Percentiles rank a stretch among this genome's conserved stretches.
These are phyloP conservation scores for Pachydiplax longipennis DNA, from an alignment of 2,888 invertebrate species.

Conservation along the genomic window DNA sequence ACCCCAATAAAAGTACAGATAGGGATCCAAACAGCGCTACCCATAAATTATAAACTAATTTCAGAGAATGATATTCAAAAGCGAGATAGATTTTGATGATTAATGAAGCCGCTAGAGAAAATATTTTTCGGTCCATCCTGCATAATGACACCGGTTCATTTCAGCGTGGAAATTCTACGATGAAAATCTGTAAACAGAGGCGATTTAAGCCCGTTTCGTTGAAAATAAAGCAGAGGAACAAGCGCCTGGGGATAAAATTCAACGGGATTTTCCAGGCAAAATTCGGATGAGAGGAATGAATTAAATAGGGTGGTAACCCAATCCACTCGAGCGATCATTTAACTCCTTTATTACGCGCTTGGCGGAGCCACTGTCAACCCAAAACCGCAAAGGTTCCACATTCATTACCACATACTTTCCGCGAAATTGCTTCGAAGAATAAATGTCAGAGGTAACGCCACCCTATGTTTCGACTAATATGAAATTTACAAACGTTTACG, in stretches of 20 bases:
- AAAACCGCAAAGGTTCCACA: not conserved
- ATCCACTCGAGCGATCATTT: not conserved
- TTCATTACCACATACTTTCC: not conserved
- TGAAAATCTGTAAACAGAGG: too few species aligned
- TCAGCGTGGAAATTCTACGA: too few species aligned
- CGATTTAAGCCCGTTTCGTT: too few species aligned
- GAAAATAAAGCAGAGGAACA: not conserved
- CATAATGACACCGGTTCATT: too few species aligned
- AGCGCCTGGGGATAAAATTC: not conserved
- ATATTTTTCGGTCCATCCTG: too few species aligned
- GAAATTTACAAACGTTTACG: not conserved
- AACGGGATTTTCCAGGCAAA: not conserved
- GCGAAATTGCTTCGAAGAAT: not conserved
- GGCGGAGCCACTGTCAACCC: not conserved
- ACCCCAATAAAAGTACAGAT: too few species aligned
- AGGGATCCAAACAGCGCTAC: too few species aligned
- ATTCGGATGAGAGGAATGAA: not conserved
- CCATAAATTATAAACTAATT: too few species aligned
- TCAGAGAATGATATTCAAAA: too few species aligned
- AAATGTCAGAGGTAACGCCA: not conserved
- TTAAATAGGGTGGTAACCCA: not conserved
- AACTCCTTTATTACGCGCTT: not conserved
- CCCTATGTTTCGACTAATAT: not conserved
- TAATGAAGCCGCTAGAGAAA: too few species aligned
- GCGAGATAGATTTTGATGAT: too few species aligned